These are phyloP conservation scores for Monopterus albus DNA, from an alignment of 2,113 vertebrate genomes.

Conservation along the genomic window DNA sequence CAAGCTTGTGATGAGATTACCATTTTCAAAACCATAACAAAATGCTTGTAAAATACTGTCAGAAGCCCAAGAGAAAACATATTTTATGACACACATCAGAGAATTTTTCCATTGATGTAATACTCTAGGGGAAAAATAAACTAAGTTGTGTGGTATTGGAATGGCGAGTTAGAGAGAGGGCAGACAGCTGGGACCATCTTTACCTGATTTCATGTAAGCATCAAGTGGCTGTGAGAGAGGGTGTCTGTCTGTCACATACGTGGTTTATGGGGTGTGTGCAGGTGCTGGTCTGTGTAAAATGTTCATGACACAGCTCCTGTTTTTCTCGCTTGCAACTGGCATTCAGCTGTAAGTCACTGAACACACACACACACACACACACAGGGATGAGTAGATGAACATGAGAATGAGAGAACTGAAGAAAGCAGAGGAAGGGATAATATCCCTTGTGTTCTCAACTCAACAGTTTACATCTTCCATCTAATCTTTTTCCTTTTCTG, in stretches of 20 bases:
- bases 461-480: slow-evolving; percentile 50
- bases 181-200: slow-evolving; percentile 61
- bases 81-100: not conserved
- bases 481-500: slow-evolving; percentile 35
- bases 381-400: slow-evolving; percentile 12
- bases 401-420: slow-evolving; percentile 10
- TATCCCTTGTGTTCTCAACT: slow-evolving; percentile 41
- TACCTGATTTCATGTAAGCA: slow-evolving; percentile 64
- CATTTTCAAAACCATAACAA: slow-evolving; percentile 6
- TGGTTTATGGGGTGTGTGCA: slow-evolving; percentile 44
- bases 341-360: slow-evolving; percentile 32
- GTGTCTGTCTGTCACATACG: slow-evolving; percentile 43
- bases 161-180: slow-evolving; percentile 25
- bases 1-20: not conserved
- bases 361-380: slow-evolving; percentile 27
- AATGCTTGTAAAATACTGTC: slow-evolving; percentile 4
- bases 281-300: slow-evolving; percentile 67
- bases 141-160: slow-evolving; percentile 28
- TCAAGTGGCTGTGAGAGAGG: slow-evolving; percentile 51
- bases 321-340: slow-evolving; percentile 46
- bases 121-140: slow-evolving; percentile 5
- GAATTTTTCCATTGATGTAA: slow-evolving; percentile 12
- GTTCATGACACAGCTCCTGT: slow-evolving; percentile 54
- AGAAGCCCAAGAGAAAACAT: not conserved
- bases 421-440: slow-evolving; percentile 16